phyloP scores from a whole-genome alignment of 2,113 vertebrate genomes.

The Sapayoa aenigma region DNA sequence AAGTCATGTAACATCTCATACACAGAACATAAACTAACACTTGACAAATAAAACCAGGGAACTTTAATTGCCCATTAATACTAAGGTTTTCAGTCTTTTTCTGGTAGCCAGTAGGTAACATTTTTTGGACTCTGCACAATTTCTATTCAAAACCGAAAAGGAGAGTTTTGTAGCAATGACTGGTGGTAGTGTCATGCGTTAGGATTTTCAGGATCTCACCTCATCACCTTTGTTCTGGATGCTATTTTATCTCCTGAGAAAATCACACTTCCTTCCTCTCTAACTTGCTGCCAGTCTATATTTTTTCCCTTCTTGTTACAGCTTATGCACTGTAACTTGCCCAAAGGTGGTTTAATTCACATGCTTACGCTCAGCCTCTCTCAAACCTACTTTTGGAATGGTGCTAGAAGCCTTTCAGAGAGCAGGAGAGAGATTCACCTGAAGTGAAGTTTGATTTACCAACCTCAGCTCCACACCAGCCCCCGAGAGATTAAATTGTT shows the following conservation, averaged over 20 bases:
- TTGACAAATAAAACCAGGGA: not conserved
- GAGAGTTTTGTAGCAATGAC: not conserved
- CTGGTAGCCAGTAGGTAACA: not conserved
- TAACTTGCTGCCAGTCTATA: not conserved
- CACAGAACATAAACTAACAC: not conserved
- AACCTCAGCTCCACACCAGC: not conserved
- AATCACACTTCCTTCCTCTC: constrained; percentile 9
- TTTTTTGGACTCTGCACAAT: not conserved
- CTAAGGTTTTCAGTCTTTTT: not conserved
- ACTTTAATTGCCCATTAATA: not conserved
- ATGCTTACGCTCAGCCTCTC: not conserved
- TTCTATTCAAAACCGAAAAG: not conserved
- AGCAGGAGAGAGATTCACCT: not conserved
- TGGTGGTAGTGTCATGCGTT: not conserved
- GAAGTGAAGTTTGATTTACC: not conserved
- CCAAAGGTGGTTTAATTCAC: not conserved
- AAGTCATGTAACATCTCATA: not conserved
- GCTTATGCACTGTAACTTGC: not conserved
- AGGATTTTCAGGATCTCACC: constrained; percentile 37
- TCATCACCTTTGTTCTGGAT: constrained; percentile 35
- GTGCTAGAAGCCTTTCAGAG: not conserved
- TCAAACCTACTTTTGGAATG: not conserved
- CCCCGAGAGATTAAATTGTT: not conserved
- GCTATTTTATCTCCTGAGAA: constrained; percentile 29
- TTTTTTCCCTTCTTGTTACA: not conserved